Base-by-base conservation (phyloP, 2,797 vertebrate species). In the Peromyscus nudipes region DNA sequence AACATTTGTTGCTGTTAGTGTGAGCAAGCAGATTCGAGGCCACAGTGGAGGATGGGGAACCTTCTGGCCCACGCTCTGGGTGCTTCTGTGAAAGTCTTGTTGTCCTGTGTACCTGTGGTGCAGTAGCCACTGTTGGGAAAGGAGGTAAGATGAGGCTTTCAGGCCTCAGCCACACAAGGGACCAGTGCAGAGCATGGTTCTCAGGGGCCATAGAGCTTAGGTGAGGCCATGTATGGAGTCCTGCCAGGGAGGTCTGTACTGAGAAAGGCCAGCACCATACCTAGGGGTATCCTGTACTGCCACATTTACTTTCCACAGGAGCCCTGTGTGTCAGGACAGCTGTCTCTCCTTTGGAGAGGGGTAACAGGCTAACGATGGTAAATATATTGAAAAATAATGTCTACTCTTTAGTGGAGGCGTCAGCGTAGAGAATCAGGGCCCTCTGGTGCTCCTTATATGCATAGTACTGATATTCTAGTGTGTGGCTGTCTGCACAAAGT, bases 81-180 rank as follows among this genome's bases (percentile, higher is more conserved):
- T 57, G 76, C 46, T 43, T 14, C 92, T 64, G 13, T 89, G 79
- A 62, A 57, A 27, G 60, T 46, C 49, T 75, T 69, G 16, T 81
- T 89, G 65, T 65, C 64, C 67, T 49, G 79, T 49, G 62, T 52
- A 76, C 91, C 77, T 67, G 55, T 46, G 65, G 84, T 71, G 71
- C 17, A 69, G 60, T 82, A 73, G 75, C 82, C 29, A 25, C 34
- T 82, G 60, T 87, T 25, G 82, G 49, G 65, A 46, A 77, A 94
- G 73, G 80, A 57, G 64, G 69, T 67, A 76, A 88, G 85, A 19
- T n/a, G 62, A 57, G 77, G 89, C 21, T 19, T n/a, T 71, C 4
- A 46, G 76, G 46, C 65, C 34, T 85, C 57, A 1, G 85, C 67
- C 21, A 2, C 88, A 60, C 3, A 12, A 65, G 62, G 4, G 79